phyloP scores from a whole-genome alignment of 2,888 invertebrate species.

The Drosophila trichaetosa region DNA sequence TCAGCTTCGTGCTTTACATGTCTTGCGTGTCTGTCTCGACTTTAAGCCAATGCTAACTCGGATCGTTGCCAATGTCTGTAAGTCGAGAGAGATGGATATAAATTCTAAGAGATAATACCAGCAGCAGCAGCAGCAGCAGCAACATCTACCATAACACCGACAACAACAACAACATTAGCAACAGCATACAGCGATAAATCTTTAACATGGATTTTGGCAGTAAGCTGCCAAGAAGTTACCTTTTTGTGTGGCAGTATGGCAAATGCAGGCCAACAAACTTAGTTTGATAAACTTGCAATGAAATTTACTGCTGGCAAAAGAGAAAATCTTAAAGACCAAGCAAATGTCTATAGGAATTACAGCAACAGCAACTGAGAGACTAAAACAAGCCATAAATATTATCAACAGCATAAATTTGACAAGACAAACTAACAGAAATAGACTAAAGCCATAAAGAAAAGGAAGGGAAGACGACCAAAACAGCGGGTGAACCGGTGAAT shows the following conservation, averaged over 20 bases:
- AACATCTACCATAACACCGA: conserved; percentile 20
- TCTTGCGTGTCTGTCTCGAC: conserved; percentile 54
- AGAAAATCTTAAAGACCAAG: conserved; percentile 33
- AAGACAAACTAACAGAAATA: conserved; percentile 37
- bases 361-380: conserved; percentile 23
- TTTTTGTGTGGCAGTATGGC: conserved; percentile 45
- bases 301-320: conserved; percentile 27
- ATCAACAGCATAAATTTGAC: conserved; percentile 54
- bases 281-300: conserved; percentile 48
- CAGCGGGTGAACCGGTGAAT: conserved; percentile 56
- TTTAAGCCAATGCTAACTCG: conserved; percentile 70
- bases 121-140: conserved; percentile 18
- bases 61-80: conserved; percentile 65
- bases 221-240: conserved; percentile 66
- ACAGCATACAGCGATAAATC: conserved; percentile 67
- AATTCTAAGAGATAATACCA: conserved; percentile 61
- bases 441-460: conserved; percentile 23
- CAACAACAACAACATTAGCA: conserved; percentile 30
- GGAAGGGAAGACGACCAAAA: conserved; percentile 7
- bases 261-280: conserved; percentile 42
- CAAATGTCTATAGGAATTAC: conserved; percentile 16
- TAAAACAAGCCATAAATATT: conserved; percentile 67
- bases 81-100: conserved; percentile 61
- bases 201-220: conserved; percentile 69
- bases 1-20: conserved; percentile 35